Evolutionary conservation across 1,140 invertebrate genomes (phyloP), one percentile per base, ranked within the genome.

Genomic region (Tetramorium alpestre): DNA sequence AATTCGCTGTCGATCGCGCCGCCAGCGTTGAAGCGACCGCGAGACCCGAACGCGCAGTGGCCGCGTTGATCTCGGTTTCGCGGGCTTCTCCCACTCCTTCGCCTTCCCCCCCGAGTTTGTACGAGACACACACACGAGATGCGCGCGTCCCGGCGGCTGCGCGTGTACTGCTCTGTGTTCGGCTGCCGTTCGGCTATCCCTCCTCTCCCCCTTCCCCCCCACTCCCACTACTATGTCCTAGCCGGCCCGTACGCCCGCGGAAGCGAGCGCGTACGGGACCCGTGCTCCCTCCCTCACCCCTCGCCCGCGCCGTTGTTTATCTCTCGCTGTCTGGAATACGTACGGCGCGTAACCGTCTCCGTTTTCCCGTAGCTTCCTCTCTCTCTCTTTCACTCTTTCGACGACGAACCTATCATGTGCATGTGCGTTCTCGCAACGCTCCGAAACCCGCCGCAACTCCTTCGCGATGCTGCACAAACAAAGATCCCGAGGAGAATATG

Each of bases 111-210:
- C 62, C 33, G 8, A 49, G 76, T 28, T n/a, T 58, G 54, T 87
- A 44, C 25, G 81, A 76, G 90, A 84, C 77, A 72, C 69, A 87
- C 58, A 88, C 75, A 86, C 73, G 70, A 78, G 91, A 94, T 93
- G 94, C 94, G 93, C 94, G 89, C 92, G 92, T 91, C 85, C 86
- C 92, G 92, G 92, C 94, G 93, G 91, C 94, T 94, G 94, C 94
- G 94, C 94, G 92, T 93, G 91, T 4, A 75, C 72, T 75, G 93
- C 85, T 85, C 38, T 84, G 88, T 85, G 89, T 89, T 86, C 73
- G 33, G 85, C 86, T 85, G 54, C 75, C 86, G 84, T 77, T 82
- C 86, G 69, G 33, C 58, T 62, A 33, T 49, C 75, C 87, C 89
- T 72, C 80, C 85, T 38, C 69, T 51, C 67, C 11, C 49, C 11